These are phyloP conservation scores for Syngnathoides biaculeatus DNA, from an alignment of 2,113 vertebrate genomes.

Conservation along the genomic window DNA sequence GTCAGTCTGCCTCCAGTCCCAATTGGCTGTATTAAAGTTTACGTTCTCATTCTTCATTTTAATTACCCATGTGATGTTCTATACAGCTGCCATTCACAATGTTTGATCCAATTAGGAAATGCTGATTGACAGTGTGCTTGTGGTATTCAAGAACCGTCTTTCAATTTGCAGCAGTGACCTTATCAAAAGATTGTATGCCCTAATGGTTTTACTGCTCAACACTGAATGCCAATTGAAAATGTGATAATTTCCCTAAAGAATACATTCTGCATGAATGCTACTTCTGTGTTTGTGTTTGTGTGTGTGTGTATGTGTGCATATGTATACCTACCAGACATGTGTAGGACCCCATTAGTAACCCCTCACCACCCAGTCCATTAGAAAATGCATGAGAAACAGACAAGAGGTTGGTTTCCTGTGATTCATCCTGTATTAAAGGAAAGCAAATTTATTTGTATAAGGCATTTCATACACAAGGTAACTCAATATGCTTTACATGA, in stretches of 20 bases:
- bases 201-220: conserved; percentile 39
- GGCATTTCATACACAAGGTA: too few relatives aligned
- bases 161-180: conserved; percentile 60
- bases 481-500: too few relatives aligned
- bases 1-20: conserved; percentile 56
- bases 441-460: too few relatives aligned
- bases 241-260: conserved; percentile 44
- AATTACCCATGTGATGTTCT: conserved; percentile 71
- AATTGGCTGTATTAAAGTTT: conserved; percentile 70
- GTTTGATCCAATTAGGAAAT: conserved; percentile 68
- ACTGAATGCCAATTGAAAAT: conserved; percentile 43
- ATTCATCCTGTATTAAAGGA: conserved; percentile 66
- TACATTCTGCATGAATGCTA: conserved; percentile 28
- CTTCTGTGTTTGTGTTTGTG: not conserved
- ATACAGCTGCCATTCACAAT: conserved; percentile 67
- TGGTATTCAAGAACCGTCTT: conserved; percentile 46
- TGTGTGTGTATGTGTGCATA: conserved; percentile 14
- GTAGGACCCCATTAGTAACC: conserved; percentile 56
- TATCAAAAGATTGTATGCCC: conserved; percentile 49
- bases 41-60: conserved; percentile 73
- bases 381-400: conserved; percentile 59
- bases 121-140: conserved; percentile 61
- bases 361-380: conserved; percentile 56
- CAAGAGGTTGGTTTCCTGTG: conserved; percentile 45
- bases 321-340: conserved; percentile 46